Percentiles rank a stretch among this genome's conserved stretches.
phyloP scores from a whole-genome alignment of 2,113 vertebrate species.

The Orthonyx spaldingii region DNA sequence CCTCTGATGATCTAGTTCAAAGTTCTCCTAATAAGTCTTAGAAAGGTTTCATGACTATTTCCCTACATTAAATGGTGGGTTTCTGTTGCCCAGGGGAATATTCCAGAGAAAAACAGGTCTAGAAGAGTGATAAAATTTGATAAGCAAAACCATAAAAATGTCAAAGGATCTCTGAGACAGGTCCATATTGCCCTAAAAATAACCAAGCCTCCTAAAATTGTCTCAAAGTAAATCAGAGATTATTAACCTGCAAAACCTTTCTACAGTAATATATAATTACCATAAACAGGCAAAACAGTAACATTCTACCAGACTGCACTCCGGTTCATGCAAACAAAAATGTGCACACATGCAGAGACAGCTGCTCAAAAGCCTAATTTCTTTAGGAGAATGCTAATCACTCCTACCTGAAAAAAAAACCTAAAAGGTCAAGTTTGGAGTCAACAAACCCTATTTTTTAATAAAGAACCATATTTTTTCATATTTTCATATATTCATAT shows the following conservation, averaged over 20 bases:
- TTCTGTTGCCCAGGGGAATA: not conserved
- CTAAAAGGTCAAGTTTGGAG: not conserved
- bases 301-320: not conserved
- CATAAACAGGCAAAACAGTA: not conserved
- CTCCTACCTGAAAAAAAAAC: accelerated
- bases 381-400: not conserved
- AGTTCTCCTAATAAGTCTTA: not conserved
- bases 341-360: not conserved
- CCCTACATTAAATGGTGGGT: not conserved
- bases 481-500: not conserved
- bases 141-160: not conserved
- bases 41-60: not conserved
- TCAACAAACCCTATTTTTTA: not conserved
- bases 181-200: not conserved
- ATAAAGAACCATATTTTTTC: not conserved
- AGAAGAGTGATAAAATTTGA: not conserved
- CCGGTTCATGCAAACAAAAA: not conserved
- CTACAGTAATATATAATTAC: not conserved
- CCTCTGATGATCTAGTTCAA: not conserved
- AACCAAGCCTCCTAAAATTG: not conserved
- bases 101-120: not conserved
- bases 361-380: not conserved
- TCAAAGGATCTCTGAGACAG: not conserved
- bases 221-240: not conserved
- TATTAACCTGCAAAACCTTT: not conserved